Evolutionary conservation across 2,113 vertebrate genomes (phyloP).

Genomic region (Formicarius rufipectus): DNA sequence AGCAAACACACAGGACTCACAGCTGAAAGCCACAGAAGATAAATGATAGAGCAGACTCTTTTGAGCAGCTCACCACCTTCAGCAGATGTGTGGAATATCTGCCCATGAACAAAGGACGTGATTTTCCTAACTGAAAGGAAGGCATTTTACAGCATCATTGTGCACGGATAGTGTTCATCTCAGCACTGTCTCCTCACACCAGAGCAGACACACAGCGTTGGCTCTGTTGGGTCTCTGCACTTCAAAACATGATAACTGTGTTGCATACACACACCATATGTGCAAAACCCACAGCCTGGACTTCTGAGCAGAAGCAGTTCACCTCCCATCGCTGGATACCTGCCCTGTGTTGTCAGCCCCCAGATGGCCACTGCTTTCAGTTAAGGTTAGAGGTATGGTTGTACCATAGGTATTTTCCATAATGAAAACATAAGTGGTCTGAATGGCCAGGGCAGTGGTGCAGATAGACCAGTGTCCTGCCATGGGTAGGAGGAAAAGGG

Average conservation of each 20-base stretch:
- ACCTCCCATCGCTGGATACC: background rate
- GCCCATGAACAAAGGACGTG: background rate
- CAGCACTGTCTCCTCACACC: accelerated
- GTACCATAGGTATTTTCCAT: background rate
- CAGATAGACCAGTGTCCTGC: background rate
- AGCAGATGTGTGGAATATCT: background rate
- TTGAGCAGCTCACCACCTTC: background rate
- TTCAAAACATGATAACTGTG: accelerated
- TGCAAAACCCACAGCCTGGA: background rate
- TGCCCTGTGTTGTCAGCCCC: background rate
- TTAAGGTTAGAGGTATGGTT: background rate
- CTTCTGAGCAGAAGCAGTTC: background rate
- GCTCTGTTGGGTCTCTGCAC: background rate
- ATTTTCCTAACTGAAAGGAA: background rate
- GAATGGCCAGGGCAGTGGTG: background rate
- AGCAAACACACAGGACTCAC: background rate
- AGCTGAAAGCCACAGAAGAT: background rate
- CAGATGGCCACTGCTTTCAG: background rate
- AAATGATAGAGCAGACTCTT: background rate
- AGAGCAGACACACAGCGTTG: accelerated
- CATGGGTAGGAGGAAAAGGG: background rate
- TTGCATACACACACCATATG: accelerated
- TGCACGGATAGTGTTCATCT: accelerated
- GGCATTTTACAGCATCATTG: background rate
- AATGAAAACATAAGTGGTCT: background rate